Percentiles rank a stretch among this genome's conserved stretches.
Evolutionary conservation across 2,888 invertebrate species (phyloP).

Genomic region (Orthosia incerta): DNA sequence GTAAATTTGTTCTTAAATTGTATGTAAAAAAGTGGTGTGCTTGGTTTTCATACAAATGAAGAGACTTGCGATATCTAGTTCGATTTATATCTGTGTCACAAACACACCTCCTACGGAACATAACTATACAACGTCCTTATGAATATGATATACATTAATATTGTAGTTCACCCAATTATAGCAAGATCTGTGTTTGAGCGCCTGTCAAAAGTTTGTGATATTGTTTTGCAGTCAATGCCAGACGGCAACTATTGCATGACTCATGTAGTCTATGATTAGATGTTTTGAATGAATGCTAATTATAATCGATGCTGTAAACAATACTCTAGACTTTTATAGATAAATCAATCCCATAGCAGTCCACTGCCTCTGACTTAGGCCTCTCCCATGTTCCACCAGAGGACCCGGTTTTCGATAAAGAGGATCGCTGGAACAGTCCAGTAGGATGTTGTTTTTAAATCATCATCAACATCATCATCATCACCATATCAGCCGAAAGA

Average conservation of each 20-base stretch:
- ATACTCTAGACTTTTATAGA: background rate
- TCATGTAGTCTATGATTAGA: background rate
- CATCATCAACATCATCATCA: no score
- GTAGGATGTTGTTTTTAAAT: no score
- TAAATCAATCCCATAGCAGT: background rate
- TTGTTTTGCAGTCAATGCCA: background rate
- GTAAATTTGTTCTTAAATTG: no score
- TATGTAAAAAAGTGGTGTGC: no score
- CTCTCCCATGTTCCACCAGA: no score
- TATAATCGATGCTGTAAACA: background rate
- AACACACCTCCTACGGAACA: background rate
- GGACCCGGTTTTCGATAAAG: no score
- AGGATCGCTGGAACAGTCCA: no score
- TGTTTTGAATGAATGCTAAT: background rate
- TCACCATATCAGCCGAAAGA: no score
- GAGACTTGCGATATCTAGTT: no score
- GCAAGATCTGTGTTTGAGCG: constrained; percentile 24
- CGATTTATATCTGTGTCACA: constrained; percentile 12
- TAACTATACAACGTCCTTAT: background rate
- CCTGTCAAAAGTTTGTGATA: constrained; percentile 17
- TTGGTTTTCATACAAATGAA: no score
- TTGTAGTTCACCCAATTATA: constrained; percentile 1
- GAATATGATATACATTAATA: constrained; percentile 7
- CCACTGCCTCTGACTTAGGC: no score
- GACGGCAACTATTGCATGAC: background rate